Evolutionary conservation across 2,113 vertebrate genomes (phyloP), one percentile per base, ranked within the genome.

Genomic region (Strigops habroptila): DNA sequence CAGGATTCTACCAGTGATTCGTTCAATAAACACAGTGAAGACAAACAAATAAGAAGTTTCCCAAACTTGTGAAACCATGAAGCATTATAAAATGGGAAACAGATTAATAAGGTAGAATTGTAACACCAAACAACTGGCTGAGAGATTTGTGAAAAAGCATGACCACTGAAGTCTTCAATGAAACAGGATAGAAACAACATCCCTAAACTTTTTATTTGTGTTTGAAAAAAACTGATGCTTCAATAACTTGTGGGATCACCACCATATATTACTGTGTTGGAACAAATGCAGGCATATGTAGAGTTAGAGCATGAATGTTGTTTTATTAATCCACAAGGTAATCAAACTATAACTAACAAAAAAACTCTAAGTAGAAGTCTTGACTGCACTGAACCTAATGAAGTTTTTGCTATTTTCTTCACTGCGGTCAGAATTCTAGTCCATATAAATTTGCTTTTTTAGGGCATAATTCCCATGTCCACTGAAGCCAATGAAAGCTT

Each of bases 401-500:
- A 41, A 82, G 62, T 75, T 83, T 93, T 81, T 91, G 9, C 21
- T 59, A 21, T 79, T 93, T 82, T 55, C 6, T 94, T 90, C 31
- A 70, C 21, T 53, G 16, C 12, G 28, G 17, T 65, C 53, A 94
- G 82, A 85, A 94, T 80, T 91, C 88, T 88, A 78, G 55, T 60
- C 46, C 41, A 37, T n/a, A 75, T 48, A 91, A 59, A 69, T 23
- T 71, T 15, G 2, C 33, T 64, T 86, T 91, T 76, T 64, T 52
- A 86, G 35, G 73, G 35, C 23, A 91, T 48, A 86, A 83, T 79
- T 6, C 37, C 51, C 23, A 75, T 12, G 39, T 55, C 28, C 27
- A 64, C 8, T 91, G 92, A 91, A 91, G 55, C 19, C 55, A 91
- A 78, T 60, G 71, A 82, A 90, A 96, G 80, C 39, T 91, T 79